These are phyloP conservation scores for Orgyia antiqua DNA, from an alignment of 2,888 invertebrate genomes.

Conservation along the genomic window DNA sequence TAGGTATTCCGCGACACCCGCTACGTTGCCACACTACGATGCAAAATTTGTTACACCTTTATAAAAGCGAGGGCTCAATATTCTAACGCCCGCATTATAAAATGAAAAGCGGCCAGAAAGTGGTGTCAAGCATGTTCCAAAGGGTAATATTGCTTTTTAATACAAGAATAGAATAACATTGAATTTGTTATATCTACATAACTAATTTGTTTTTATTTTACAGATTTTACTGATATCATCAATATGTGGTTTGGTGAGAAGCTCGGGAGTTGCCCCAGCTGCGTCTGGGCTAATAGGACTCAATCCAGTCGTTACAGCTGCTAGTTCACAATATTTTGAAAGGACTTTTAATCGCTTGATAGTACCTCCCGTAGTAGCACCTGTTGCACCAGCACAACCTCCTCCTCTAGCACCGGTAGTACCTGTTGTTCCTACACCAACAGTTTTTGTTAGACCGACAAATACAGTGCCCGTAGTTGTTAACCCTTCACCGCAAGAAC, in stretches of 20 bases:
- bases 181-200: slow-evolving; percentile 2
- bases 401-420: slow-evolving; percentile 22
- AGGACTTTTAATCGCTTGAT: slow-evolving; percentile 79
- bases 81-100: slow-evolving; percentile 68
- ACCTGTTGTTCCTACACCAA: slow-evolving; percentile 30
- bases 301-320: slow-evolving; percentile 80
- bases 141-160: slow-evolving; percentile 36
- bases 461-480: slow-evolving; percentile 16
- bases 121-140: slow-evolving; percentile 49
- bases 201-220: slow-evolving; percentile 23
- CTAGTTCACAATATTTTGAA: slow-evolving; percentile 83
- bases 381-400: slow-evolving; percentile 17
- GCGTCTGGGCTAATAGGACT: slow-evolving; percentile 22
- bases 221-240: slow-evolving; percentile 46
- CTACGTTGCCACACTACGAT: slow-evolving; percentile 68
- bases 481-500: slow-evolving; percentile 23
- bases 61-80: slow-evolving; percentile 69
- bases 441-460: slow-evolving; percentile 23
- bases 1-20: slow-evolving; percentile 70
- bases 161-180: slow-evolving; percentile 10
- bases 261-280: slow-evolving; percentile 42
- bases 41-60: slow-evolving; percentile 77
- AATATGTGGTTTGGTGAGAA: slow-evolving; percentile 39
- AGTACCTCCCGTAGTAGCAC: slow-evolving; percentile 30
- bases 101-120: slow-evolving; percentile 52